Percentiles rank a stretch among this genome's conserved stretches.
These are phyloP conservation scores for Panonychus citri DNA, from an alignment of 1,140 invertebrate genomes.

Conservation along the genomic window DNA sequence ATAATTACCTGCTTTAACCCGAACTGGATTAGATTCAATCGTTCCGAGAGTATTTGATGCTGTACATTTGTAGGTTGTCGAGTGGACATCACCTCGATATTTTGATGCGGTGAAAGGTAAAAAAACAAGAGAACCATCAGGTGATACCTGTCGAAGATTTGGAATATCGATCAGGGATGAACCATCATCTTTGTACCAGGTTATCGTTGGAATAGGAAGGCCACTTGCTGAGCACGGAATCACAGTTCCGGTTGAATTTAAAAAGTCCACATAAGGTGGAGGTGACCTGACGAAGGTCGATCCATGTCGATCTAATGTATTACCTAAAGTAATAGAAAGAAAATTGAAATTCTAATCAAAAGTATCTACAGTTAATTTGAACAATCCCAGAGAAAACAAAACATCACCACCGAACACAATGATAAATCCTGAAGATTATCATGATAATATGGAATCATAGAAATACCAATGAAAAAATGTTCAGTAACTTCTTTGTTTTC, in stretches of 20 bases:
- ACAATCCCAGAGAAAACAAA: too few relatives aligned
- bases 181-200: constrained; percentile 38
- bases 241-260: constrained; percentile 70
- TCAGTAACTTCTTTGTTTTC: too few relatives aligned
- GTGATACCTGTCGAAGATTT: constrained; percentile 39
- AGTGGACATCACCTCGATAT: constrained; percentile 19
- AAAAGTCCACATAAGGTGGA: constrained; percentile 68
- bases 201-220: constrained; percentile 65
- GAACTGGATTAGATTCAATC: constrained; percentile 22
- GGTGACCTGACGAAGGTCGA: constrained; percentile 64
- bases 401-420: too few relatives aligned
- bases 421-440: too few relatives aligned
- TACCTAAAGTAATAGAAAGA: too few relatives aligned
- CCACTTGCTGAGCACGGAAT: constrained; percentile 77
- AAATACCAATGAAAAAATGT: too few relatives aligned
- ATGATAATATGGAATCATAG: too few relatives aligned
- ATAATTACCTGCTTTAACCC: constrained; percentile 22
- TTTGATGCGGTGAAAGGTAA: constrained; percentile 17
- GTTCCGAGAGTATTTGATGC: constrained; percentile 22
- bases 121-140: constrained; percentile 47
- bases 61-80: constrained; percentile 20
- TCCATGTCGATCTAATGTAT: neutral
- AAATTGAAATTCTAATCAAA: too few relatives aligned
- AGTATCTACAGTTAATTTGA: too few relatives aligned
- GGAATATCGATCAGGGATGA: constrained; percentile 32